Percentiles rank a stretch among this genome's conserved stretches.
phyloP scores from a whole-genome alignment of 23 tunicate species.

The Styela plicata region DNA sequence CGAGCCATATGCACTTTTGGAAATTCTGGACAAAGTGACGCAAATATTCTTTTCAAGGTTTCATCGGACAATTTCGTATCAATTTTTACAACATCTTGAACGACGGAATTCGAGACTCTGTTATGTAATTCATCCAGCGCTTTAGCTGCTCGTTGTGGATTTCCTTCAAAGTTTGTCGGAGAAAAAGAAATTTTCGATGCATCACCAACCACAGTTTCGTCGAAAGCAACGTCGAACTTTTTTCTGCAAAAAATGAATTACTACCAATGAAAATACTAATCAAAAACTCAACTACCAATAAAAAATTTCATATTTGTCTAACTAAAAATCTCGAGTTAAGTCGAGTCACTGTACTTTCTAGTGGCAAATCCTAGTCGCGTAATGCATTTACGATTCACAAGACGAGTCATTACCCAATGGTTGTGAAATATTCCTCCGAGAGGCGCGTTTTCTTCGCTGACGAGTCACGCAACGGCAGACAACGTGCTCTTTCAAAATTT shows the following conservation, averaged over 20 bases:
- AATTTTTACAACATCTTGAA: neutral
- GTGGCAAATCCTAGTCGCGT: too few relatives aligned
- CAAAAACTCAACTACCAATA: too few relatives aligned
- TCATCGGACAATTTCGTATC: neutral
- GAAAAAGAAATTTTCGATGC: neutral
- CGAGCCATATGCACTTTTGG: constrained; percentile 8
- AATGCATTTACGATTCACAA: too few relatives aligned
- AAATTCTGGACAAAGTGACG: constrained; percentile 10
- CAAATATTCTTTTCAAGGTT: neutral
- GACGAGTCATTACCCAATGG: too few relatives aligned
- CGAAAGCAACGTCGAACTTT: constrained; percentile 7
- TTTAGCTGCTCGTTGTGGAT: constrained; percentile 1
- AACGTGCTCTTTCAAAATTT: too few relatives aligned
- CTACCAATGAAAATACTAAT: too few relatives aligned
- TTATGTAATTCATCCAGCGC: neutral
- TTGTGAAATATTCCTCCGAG: too few relatives aligned
- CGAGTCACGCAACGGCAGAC: too few relatives aligned
- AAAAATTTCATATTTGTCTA: too few relatives aligned
- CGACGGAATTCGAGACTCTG: neutral
- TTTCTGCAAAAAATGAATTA: constrained; percentile 10
- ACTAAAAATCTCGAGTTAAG: too few relatives aligned
- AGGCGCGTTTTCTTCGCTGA: too few relatives aligned
- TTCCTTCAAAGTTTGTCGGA: neutral
- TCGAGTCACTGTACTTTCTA: too few relatives aligned
- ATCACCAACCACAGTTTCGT: neutral